A percentile compares a stretch with the other conserved stretches of the same genome.
phyloP scores from a whole-genome alignment of 2,797 vertebrate species.

The Enteromius radiatus region DNA sequence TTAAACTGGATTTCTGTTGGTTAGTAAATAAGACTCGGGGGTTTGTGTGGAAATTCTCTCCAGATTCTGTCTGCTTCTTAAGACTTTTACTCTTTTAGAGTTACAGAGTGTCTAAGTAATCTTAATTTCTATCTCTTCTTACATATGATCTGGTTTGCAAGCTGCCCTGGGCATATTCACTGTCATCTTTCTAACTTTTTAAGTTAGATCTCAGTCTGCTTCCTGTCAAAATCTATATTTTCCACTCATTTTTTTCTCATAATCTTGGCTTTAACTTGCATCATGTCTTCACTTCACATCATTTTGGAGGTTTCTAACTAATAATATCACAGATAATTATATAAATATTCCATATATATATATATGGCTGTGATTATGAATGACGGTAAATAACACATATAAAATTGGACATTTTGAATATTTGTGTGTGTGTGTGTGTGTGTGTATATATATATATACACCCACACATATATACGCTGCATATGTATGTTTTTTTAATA shows the following conservation, averaged over 20 bases:
- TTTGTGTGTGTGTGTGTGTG: too few species aligned
- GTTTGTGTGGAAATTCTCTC: neutral
- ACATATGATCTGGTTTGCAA: neutral
- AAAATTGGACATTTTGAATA: too few species aligned
- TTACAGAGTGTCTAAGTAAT: neutral
- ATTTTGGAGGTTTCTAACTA: neutral
- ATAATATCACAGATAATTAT: neutral
- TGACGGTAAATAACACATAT: too few species aligned
- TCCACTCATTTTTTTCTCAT: neutral
- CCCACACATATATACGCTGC: too few species aligned
- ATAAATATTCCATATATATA: neutral
- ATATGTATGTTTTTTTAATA: too few species aligned
- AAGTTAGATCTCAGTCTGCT: neutral
- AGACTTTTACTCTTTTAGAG: constrained; percentile 3
- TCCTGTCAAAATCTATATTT: neutral
- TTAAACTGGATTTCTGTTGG: neutral
- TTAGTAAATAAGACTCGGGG: neutral
- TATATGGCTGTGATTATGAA: neutral
- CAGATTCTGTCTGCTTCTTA: too few species aligned
- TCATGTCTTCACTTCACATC: too few species aligned
- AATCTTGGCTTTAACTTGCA: neutral
- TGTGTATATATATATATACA: too few species aligned
- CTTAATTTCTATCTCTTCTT: neutral
- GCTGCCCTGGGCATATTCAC: neutral
- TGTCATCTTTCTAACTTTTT: neutral